Evolutionary conservation across 2,888 invertebrate genomes (phyloP).

Genomic region (Philopedon plagiatum): DNA sequence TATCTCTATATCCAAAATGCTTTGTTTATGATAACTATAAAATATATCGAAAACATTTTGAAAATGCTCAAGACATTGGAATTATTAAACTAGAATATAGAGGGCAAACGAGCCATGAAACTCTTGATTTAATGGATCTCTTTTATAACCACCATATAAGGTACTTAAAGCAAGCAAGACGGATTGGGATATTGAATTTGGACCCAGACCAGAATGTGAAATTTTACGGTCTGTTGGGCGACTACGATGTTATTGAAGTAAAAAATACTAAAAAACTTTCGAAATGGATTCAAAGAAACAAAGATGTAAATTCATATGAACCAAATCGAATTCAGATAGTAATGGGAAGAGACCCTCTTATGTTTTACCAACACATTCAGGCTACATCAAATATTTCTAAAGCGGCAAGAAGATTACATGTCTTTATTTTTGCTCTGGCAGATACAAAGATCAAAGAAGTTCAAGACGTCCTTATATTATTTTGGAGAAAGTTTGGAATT

Average conservation of each 20-base stretch:
- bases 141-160: background rate
- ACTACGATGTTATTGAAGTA: background rate
- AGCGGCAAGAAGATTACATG: background rate
- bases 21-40: background rate
- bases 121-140: background rate
- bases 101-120: background rate
- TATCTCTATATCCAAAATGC: background rate
- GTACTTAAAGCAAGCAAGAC: background rate
- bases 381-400: background rate
- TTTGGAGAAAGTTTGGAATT: slow-evolving; percentile 28
- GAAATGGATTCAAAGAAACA: background rate
- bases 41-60: background rate
- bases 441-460: background rate
- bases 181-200: background rate
- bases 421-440: background rate
- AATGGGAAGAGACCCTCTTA: background rate
- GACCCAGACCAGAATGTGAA: background rate
- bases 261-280: background rate
- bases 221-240: background rate
- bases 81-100: background rate
- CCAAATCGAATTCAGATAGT: background rate
- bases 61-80: background rate
- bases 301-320: background rate
- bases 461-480: slow-evolving; percentile 7
- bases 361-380: background rate